Percentiles rank a stretch among this genome's conserved stretches.
Conservation (phyloP, 2,888 invertebrate species). For the Tipula confusa region DNA sequence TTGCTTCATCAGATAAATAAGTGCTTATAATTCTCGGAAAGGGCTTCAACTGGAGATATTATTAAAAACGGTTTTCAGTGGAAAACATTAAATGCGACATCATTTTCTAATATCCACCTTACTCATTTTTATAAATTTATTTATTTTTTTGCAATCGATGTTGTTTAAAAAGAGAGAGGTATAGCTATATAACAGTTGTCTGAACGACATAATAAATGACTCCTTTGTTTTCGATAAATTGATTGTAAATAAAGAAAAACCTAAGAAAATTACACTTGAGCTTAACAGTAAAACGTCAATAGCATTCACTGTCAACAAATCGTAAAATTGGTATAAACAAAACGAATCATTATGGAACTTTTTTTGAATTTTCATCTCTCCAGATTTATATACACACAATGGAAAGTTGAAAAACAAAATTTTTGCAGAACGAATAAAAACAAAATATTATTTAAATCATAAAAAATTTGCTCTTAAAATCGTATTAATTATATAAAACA, state of each 20-base stretch:
- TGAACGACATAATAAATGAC: background rate
- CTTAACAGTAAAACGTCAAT: background rate
- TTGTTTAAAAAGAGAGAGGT: no score
- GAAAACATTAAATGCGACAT: background rate
- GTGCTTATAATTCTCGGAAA: background rate
- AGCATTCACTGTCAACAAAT: background rate
- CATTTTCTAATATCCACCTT: background rate
- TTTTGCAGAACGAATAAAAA: background rate
- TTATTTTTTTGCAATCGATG: no score
- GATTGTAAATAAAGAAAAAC: no score
- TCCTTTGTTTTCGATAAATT: background rate
- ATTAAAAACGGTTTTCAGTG: background rate
- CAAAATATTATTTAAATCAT: background rate
- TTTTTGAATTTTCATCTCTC: no score
- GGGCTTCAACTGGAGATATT: background rate
- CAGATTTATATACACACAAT: no score
- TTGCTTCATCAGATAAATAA: background rate
- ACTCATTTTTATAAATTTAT: no score
- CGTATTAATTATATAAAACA: background rate
- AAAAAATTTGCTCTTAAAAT: background rate
- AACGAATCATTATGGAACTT: background rate
- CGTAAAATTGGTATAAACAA: background rate
- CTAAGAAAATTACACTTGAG: background rate
- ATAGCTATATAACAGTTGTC: no score
- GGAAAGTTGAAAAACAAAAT: background rate